Base-by-base conservation (phyloP, 1,140 invertebrate species). In the Harlomillsia oculata region DNA sequence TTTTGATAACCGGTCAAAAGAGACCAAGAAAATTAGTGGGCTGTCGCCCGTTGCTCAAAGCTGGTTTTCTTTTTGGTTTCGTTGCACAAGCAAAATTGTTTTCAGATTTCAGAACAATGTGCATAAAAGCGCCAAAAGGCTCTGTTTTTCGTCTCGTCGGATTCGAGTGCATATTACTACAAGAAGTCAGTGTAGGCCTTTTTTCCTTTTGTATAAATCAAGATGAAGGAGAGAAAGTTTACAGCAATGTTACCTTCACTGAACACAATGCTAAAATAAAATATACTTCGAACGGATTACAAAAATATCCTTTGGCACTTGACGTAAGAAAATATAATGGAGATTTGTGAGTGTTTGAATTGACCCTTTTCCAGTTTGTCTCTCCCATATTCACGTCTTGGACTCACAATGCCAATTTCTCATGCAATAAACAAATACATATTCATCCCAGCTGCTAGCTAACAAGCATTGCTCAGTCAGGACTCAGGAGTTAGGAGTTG, bases 1-100 rank as follows among this genome's bases (percentile, higher is more conserved):
- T 52, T 52, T 52, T 52, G 59, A 56, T 53, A 56, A 61, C 56
- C 56, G 56, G 56, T 52, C 56, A 58, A 48, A 58, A 58, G 34
- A 56, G 45, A 50, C 23, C 25, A 26, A 20, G 46, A 56, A 56
- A 56, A 49, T 50, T 46, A 56, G 54, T 46, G 48, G 53, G 43
- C 41, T 49, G 43, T 54, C 53, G 34, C 43, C 26, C 20, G 13
- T 16, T 25, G 21, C 43, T 11, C 43, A 23, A 5, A 5, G 5
- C 16, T 29, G 3, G 5, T 30, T 3, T 23, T 48, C 26, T 16
- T 48, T 48, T n/a, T 28, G 26, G 26, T n/a, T 6, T 13, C 41
- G 5, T 5, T 6, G 4, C 5, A n/a, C n/a, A n/a, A n/a, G n/a
- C n/a, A n/a, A n/a, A 34, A 34, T 34, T 34, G 14, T 37, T 50